Base-by-base conservation (phyloP, 2,113 vertebrate species). In the Sapayoa aenigma region DNA sequence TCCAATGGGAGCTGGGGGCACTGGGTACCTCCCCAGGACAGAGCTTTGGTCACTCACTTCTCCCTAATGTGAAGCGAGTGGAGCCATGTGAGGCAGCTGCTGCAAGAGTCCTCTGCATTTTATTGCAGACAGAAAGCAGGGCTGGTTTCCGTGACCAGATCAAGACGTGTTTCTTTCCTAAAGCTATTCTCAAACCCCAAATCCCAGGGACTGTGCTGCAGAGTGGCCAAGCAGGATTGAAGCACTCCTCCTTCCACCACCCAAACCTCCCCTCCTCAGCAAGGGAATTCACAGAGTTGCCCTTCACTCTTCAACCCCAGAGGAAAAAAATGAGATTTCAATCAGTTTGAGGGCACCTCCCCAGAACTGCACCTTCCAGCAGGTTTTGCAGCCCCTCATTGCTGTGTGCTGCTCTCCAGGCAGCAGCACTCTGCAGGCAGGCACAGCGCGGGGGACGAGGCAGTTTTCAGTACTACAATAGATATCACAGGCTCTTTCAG, bases 401-500 rank as follows among this genome's bases (percentile, higher is more conserved):
- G 60, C 71, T 0, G 1, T 0, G 4, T n/a, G 81, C 74, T 16
- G 74, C 72, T 87, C 79, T 31, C 58, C 78, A 56, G 74, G 92
- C 89, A 71, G 92, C 87, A 80, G 79, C 0, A 0, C 77, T 94
- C 87, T 31, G 84, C 90, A 76, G 87, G 82, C 87, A 77, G 83
- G 18, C 60, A 41, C 53, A 0, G 41, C 1, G 5, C 9, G 14
- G 89, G 81, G 78, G 75, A 81, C 20, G 52, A 89, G 75, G 80
- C 89, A 78, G 59, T 18, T 92, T 44, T 84, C 89, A 84, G 73
- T 35, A 81, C 56, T 84, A 88, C 93, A 94, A 82, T 86, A 75
- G 84, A 55, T 77, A 92, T 81, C 89, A 72, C 69, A 81, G 69
- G 39, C 66, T 56, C 73, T 89, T 95, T 84, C 93, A 82, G 76